Percentiles rank a stretch among this genome's conserved stretches.
Conservation (phyloP, 1,140 invertebrate genomes). For the Periplaneta americana region DNA sequence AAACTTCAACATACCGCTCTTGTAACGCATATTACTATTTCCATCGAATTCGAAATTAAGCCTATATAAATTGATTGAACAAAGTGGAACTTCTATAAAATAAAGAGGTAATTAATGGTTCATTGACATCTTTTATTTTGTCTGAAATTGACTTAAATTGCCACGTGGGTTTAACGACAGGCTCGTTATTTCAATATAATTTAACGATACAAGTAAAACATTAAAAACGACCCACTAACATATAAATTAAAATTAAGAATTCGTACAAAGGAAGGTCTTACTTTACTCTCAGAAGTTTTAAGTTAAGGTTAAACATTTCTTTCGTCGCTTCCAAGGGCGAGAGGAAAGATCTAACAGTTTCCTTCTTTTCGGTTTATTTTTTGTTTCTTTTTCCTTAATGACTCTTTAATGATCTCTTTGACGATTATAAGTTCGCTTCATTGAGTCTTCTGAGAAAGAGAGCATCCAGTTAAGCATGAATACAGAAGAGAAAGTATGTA, state of each 20-base stretch:
- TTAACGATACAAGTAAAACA: not conserved
- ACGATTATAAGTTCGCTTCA: not conserved
- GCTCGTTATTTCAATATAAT: not conserved
- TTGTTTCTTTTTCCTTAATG: not conserved
- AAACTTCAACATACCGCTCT: too few relatives aligned
- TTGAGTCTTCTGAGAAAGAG: not conserved
- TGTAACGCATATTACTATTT: too few relatives aligned
- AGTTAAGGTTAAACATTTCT: not conserved
- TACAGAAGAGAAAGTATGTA: not conserved
- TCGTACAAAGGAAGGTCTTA: not conserved
- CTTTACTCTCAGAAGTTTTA: not conserved
- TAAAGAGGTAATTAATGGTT: too few relatives aligned
- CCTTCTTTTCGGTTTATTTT: not conserved
- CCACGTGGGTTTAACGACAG: not conserved
- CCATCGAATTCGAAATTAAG: too few relatives aligned
- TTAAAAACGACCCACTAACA: not conserved
- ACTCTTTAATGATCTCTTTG: not conserved
- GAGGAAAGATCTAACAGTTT: not conserved
- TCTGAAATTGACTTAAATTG: not conserved
- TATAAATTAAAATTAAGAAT: not conserved
- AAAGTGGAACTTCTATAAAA: too few relatives aligned
- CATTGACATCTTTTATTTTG: too few relatives aligned
- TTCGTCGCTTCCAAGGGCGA: not conserved
- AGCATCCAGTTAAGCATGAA: not conserved
- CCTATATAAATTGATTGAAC: too few relatives aligned